Evolutionary conservation across 2,113 vertebrate species (phyloP).

Genomic region (Gambusia holbrooki): DNA sequence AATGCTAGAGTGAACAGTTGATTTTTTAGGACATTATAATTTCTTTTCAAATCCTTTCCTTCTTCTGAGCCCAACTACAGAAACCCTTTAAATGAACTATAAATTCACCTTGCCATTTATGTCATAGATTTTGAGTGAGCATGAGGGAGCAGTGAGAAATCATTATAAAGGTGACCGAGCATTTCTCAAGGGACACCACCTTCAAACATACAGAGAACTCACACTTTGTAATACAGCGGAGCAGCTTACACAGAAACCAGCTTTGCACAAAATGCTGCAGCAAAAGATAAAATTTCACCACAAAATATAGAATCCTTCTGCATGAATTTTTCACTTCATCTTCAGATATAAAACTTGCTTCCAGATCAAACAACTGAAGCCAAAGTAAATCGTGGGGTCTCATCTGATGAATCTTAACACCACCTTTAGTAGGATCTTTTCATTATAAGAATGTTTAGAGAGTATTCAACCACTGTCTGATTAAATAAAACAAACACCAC

Average conservation of each 20-base stretch:
- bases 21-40: constrained; percentile 43
- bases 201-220: constrained; percentile 41
- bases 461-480: constrained; percentile 22
- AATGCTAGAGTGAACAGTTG: constrained; percentile 1
- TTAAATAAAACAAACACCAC: constrained; percentile 52
- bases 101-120: constrained; percentile 52
- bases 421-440: constrained; percentile 1
- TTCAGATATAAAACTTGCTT: neutral
- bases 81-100: constrained; percentile 47
- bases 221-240: constrained; percentile 51
- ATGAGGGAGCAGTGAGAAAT: constrained; percentile 57
- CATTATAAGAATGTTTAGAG: neutral
- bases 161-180: constrained; percentile 67
- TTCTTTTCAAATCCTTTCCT: constrained; percentile 38
- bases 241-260: constrained; percentile 47
- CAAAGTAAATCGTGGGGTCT: neutral
- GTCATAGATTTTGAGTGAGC: constrained; percentile 39
- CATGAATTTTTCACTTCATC: neutral
- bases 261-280: constrained; percentile 22
- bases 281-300: neutral
- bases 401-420: neutral
- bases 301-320: neutral
- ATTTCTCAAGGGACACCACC: constrained; percentile 46
- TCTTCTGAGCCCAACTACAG: constrained; percentile 43
- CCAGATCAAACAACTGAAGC: neutral